phyloP scores from a whole-genome alignment of 2,888 invertebrate species.

The Aphelenchoides bicaudatus region DNA sequence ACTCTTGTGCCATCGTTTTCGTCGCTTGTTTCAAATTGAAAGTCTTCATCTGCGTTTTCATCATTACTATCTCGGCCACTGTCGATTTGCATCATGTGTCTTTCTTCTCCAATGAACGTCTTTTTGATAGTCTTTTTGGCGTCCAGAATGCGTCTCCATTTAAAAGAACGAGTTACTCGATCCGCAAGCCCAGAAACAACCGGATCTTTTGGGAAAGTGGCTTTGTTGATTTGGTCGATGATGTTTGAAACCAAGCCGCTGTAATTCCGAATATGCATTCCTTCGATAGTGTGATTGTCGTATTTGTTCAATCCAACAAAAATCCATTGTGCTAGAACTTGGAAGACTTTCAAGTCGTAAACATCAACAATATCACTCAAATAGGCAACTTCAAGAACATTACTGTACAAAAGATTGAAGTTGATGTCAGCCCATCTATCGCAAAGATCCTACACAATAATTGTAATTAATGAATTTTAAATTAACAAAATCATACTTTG shows the following conservation, averaged over 20 bases:
- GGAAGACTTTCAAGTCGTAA: slow-evolving; percentile 26
- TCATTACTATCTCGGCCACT: slow-evolving; percentile 2
- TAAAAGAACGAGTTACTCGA: slow-evolving; percentile 7
- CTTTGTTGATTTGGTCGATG: slow-evolving; percentile 17
- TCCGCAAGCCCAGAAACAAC: slow-evolving; percentile 18
- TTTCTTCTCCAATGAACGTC: background rate
- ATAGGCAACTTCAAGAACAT: slow-evolving; percentile 33
- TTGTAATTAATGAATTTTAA: background rate
- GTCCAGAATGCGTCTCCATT: background rate
- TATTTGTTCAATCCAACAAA: slow-evolving; percentile 32
- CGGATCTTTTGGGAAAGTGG: slow-evolving; percentile 16
- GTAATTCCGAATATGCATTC: slow-evolving; percentile 21
- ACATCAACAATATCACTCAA: slow-evolving; percentile 19
- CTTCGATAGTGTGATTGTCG: slow-evolving; percentile 27
- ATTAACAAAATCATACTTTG: slow-evolving; percentile 22
- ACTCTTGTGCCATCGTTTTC: background rate
- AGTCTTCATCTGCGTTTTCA: background rate
- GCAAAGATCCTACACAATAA: slow-evolving; percentile 27
- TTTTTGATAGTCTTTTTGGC: slow-evolving; percentile 7
- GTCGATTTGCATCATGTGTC: slow-evolving; percentile 20
- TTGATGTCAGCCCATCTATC: slow-evolving; percentile 17
- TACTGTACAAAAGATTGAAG: slow-evolving; percentile 22
- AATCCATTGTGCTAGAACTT: slow-evolving; percentile 31
- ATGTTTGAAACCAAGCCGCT: slow-evolving; percentile 11
- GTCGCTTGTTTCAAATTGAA: slow-evolving; percentile 12